Evolutionary conservation across 2,113 vertebrate species (phyloP).

Genomic region (Tetrao urogallus): DNA sequence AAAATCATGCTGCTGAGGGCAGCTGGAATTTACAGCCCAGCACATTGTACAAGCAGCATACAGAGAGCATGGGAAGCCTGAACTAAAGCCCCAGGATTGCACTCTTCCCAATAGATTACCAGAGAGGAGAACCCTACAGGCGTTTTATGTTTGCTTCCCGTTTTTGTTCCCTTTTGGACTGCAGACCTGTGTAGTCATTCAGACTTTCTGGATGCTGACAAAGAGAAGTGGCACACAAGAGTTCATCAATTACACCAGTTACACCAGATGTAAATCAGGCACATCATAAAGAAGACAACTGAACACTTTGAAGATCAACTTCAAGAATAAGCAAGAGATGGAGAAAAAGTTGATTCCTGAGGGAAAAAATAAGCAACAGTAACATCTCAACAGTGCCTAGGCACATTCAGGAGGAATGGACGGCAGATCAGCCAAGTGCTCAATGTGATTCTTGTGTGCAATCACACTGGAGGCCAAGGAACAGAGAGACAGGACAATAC

Average conservation of each 20-base stretch:
- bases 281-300: neutral
- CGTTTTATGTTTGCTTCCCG: neutral
- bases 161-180: neutral
- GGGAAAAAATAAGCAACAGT: neutral
- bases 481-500: fast-evolving
- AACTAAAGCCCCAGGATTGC: neutral
- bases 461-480: neutral
- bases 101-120: neutral
- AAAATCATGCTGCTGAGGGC: neutral
- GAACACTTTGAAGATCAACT: neutral
- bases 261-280: neutral
- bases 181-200: neutral
- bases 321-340: neutral
- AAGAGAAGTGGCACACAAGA: neutral
- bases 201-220: neutral
- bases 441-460: neutral
- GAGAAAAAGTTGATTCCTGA: neutral
- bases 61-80: neutral
- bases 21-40: neutral
- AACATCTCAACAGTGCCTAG: neutral
- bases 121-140: neutral
- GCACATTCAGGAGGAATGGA: neutral
- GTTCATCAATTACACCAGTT: neutral
- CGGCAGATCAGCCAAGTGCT: neutral
- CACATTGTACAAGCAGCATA: no score